Percentiles rank a stretch among this genome's conserved stretches.
Conservation (phyloP, 2,888 invertebrate genomes). For the Parnassius glacialis region DNA sequence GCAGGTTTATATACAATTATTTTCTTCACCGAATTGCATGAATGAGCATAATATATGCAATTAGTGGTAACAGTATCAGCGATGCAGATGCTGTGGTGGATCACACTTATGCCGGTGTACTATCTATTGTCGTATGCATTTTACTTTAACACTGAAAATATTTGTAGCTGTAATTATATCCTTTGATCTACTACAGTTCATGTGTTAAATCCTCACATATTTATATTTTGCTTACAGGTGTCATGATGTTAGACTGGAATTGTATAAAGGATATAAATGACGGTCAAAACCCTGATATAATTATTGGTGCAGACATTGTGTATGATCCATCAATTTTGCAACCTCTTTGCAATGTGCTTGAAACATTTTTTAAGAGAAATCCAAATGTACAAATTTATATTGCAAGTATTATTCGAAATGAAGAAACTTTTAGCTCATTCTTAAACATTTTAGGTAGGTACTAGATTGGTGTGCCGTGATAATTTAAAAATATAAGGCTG, state of each 20-base stretch:
- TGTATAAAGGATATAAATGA: slow-evolving; percentile 41
- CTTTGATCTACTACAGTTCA: too few relatives aligned
- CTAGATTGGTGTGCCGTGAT: neutral
- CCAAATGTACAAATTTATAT: slow-evolving; percentile 53
- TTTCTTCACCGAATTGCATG: too few relatives aligned
- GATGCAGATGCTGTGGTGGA: too few relatives aligned
- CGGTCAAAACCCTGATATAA: slow-evolving; percentile 52
- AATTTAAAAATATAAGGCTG: neutral
- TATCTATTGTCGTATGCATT: too few relatives aligned
- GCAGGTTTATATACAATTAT: too few relatives aligned
- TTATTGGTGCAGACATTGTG: slow-evolving; percentile 70
- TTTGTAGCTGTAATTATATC: too few relatives aligned
- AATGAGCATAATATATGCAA: too few relatives aligned
- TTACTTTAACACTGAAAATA: too few relatives aligned
- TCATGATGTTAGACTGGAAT: slow-evolving; percentile 62
- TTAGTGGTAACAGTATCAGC: too few relatives aligned
- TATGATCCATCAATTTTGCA: slow-evolving; percentile 66
- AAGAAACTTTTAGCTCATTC: slow-evolving; percentile 82
- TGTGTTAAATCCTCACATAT: too few relatives aligned
- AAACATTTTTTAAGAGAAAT: slow-evolving; percentile 51
- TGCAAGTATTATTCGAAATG: slow-evolving; percentile 81
- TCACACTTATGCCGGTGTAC: too few relatives aligned
- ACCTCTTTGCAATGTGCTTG: slow-evolving; percentile 55
- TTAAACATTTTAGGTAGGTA: slow-evolving; percentile 73
- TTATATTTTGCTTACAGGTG: slow-evolving; percentile 40